These are phyloP conservation scores for Saturnia pavonia DNA, from an alignment of 2,888 invertebrate species.

Conservation along the genomic window DNA sequence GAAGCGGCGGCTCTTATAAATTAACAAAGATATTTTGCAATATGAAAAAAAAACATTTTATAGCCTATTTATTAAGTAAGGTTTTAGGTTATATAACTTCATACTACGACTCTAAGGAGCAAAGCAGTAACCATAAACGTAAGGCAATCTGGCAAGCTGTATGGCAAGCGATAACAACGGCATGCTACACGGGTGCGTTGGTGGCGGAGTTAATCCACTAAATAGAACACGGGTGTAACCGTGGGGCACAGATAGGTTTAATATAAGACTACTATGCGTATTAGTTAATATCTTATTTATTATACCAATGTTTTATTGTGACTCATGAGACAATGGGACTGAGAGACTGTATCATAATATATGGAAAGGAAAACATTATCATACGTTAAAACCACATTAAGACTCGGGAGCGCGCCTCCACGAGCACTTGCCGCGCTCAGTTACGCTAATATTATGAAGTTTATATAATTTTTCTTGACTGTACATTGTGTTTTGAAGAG, in stretches of 20 bases:
- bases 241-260: neutral
- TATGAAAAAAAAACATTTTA: no score
- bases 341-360: conserved; percentile 18
- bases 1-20: no score
- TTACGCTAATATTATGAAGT: conserved; percentile 62
- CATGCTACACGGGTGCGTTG: no score
- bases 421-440: conserved; percentile 56
- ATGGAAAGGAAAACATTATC: conserved; percentile 66
- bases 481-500: conserved; percentile 27
- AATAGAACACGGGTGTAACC: no score
- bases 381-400: conserved; percentile 78
- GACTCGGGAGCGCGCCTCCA: conserved; percentile 39
- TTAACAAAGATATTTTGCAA: no score
- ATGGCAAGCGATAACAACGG: no score
- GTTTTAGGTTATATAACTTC: no score
- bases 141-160: no score
- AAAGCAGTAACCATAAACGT: no score
- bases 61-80: no score
- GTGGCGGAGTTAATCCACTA: no score
- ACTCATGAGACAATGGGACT: conserved; percentile 2
- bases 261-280: neutral
- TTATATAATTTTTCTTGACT: conserved; percentile 49
- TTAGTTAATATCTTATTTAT: neutral
- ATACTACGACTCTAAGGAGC: no score
- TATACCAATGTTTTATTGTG: neutral